Evolutionary conservation across 2,888 invertebrate species (phyloP).

Genomic region (Escarpia spicata): DNA sequence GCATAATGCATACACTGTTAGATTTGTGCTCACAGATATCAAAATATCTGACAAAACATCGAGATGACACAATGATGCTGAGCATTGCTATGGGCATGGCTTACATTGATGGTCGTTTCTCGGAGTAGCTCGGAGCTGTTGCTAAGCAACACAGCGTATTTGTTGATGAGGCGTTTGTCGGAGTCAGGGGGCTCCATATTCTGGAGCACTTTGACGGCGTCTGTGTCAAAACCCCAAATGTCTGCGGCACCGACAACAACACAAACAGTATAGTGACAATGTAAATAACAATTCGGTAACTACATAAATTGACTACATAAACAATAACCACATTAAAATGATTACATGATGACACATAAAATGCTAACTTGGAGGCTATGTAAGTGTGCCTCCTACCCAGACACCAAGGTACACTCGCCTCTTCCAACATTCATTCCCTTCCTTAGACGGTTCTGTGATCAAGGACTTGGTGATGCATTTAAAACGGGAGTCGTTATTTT

Average conservation of each 20-base stretch:
- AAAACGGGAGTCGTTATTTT: too few relatives aligned
- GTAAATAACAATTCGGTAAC: too few relatives aligned
- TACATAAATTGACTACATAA: too few relatives aligned
- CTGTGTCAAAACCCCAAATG: conserved; percentile 64
- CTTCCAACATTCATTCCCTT: too few relatives aligned
- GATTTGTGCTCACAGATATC: background rate
- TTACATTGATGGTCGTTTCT: conserved; percentile 39
- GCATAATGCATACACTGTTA: background rate
- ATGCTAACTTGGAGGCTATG: too few relatives aligned
- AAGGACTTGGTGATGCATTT: too few relatives aligned
- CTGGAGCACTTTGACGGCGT: conserved; percentile 59
- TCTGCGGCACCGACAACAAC: conserved; percentile 45
- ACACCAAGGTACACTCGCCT: too few relatives aligned
- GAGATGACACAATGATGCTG: background rate
- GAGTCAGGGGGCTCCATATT: conserved; percentile 59
- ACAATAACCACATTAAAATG: too few relatives aligned
- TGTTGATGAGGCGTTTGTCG: conserved; percentile 50
- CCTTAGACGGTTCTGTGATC: too few relatives aligned
- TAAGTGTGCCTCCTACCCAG: too few relatives aligned
- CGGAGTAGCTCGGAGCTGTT: conserved; percentile 56
- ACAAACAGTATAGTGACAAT: too few relatives aligned
- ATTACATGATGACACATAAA: too few relatives aligned
- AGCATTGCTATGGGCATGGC: background rate
- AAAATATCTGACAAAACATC: background rate
- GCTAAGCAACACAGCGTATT: conserved; percentile 58